Conservation (phyloP, 2,113 vertebrate genomes). For the Porphyrio hochstetteri region DNA sequence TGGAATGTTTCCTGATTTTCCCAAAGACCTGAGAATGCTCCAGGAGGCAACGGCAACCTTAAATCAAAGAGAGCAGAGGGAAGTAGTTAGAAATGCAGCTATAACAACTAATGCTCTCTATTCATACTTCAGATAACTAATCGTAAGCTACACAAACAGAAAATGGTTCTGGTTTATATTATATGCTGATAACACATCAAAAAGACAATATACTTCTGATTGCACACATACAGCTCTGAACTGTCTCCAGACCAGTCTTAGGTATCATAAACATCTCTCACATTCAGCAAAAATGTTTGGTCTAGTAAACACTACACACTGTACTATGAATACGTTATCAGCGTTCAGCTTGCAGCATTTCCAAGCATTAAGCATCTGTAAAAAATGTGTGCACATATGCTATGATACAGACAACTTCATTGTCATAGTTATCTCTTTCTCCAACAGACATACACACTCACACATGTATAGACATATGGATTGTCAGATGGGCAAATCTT, state of each 20-base stretch:
- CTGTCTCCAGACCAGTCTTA: background rate
- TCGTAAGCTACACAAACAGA: background rate
- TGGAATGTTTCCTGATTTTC: constrained; percentile 87
- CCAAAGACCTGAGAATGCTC: constrained; percentile 91
- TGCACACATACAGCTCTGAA: background rate
- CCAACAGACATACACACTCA: background rate
- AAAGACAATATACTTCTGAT: background rate
- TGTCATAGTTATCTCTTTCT: background rate
- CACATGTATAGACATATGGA: background rate
- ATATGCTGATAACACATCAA: background rate
- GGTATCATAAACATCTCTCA: background rate
- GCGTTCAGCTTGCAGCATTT: background rate
- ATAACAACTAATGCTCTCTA: background rate
- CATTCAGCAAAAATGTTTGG: background rate
- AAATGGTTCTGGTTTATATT: background rate
- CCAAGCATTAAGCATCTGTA: background rate
- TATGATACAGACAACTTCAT: background rate
- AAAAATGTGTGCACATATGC: background rate
- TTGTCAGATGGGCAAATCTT: background rate
- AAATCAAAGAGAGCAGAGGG: constrained; percentile 7
- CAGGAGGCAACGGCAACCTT: constrained; percentile 93
- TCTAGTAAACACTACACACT: background rate
- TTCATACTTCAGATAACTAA: background rate
- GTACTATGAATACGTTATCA: background rate
- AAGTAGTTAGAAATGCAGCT: background rate